These are phyloP conservation scores for Drosophila setifemur DNA, from an alignment of 1,140 invertebrate genomes.

Conservation along the genomic window DNA sequence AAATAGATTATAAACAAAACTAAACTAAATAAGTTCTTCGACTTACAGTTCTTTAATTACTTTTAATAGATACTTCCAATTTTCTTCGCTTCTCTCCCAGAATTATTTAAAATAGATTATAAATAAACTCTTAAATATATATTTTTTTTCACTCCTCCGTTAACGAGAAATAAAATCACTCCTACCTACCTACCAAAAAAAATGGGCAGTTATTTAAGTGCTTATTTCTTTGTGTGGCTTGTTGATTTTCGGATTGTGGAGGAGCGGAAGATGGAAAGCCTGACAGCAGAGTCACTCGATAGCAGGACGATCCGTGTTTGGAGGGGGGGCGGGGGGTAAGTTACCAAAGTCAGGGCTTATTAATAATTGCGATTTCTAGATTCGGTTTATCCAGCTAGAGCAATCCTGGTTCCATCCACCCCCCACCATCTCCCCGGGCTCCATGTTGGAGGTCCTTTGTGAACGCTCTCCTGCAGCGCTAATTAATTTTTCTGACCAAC, in stretches of 20 bases:
- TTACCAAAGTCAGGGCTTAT: constrained; percentile 43
- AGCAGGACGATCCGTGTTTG: constrained; percentile 29
- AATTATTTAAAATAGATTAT: too few relatives aligned
- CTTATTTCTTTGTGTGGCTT: background rate
- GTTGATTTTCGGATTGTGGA: background rate
- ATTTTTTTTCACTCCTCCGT: too few relatives aligned
- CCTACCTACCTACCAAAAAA: too few relatives aligned
- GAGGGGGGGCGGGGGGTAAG: background rate
- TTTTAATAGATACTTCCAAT: too few relatives aligned
- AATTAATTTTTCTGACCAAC: constrained; percentile 78
- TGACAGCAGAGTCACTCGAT: constrained; percentile 15
- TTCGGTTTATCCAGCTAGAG: constrained; percentile 35
- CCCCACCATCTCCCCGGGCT: background rate
- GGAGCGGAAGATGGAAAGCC: background rate
- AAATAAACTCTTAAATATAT: too few relatives aligned
- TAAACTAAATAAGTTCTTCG: too few relatives aligned
- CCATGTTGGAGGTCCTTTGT: constrained; percentile 22
- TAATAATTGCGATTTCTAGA: constrained; percentile 71
- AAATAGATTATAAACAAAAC: too few relatives aligned
- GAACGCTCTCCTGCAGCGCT: constrained; percentile 74
- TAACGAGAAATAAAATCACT: too few relatives aligned
- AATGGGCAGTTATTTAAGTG: background rate
- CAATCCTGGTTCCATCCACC: constrained; percentile 2
- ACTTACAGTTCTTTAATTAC: too few relatives aligned
- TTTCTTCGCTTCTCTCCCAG: too few relatives aligned